Evolutionary conservation across 1,140 invertebrate genomes (phyloP), one percentile per base, ranked within the genome.

Genomic region (Vanessa tameamea): DNA sequence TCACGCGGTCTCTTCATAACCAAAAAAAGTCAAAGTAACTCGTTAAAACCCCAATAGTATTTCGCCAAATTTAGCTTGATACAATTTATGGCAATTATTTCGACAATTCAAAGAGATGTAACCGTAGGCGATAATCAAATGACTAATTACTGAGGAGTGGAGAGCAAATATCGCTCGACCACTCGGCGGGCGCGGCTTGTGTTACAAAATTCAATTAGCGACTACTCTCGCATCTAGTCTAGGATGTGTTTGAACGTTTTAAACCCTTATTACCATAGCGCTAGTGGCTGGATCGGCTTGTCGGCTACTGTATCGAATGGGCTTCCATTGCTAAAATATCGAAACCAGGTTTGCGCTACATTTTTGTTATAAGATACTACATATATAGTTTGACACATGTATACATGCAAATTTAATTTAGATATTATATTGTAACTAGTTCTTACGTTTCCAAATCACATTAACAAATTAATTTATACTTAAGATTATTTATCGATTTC

Each of bases 121-220:
- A 72, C 64, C 23, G 64, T 26, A 72, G 71, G 47, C 53, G 14
- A 66, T 68, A 73, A 68, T 73, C 72, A 73, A 73, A 73, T 68
- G 72, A 69, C 73, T 75, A 75, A 75, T 75, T 75, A 75, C 61
- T 67, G 26, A 61, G 64, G 66, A 78, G 76, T 78, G 76, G 20
- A 72, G 72, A 59, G 73, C 76, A 78, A 78, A 78, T 61, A 75
- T 70, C 65, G 64, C 59, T 57, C 70, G 65, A 64, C 73, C 72
- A 72, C 73, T 72, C 72, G 48, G 65, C 69, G 53, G 20, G 57
- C 57, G 57, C 57, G 64, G 64, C 65, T 69, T 64, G 61, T 69
- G 71, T 75, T 75, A 72, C 76, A 74, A 68, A 67, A 78, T 78
- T 78, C 76, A 75, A 78, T 78, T 78, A 78, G 72, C 69, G 67